phyloP scores from a whole-genome alignment of 2,113 vertebrate species.

The Thamnophis sirtalis region DNA sequence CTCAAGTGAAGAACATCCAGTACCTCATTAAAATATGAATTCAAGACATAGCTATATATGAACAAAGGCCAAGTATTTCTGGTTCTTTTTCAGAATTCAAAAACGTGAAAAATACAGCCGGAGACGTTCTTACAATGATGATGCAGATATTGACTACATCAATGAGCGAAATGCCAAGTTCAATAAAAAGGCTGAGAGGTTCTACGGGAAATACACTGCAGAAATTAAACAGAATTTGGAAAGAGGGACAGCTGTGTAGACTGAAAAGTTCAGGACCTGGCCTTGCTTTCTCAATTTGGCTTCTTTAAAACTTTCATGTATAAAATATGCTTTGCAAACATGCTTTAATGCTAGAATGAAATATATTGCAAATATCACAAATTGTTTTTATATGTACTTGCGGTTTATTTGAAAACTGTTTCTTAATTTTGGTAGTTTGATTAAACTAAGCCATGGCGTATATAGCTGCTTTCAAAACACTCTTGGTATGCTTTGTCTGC shows the following conservation, averaged over 20 bases:
- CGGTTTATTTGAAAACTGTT: neutral
- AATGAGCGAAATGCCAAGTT: conserved; percentile 98
- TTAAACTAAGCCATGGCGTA: neutral
- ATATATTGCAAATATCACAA: too few relatives aligned
- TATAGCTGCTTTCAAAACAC: neutral
- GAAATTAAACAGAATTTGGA: conserved; percentile 99
- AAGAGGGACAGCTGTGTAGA: conserved; percentile 90
- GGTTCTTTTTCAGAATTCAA: conserved; percentile 78
- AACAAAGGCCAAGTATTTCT: accelerated
- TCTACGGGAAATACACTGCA: conserved; percentile 96
- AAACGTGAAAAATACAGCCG: conserved; percentile 93
- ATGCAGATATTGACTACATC: conserved; percentile 95
- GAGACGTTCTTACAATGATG: conserved; percentile 90
- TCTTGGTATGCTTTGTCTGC: neutral
- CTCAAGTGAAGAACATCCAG: neutral
- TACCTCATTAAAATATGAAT: neutral
- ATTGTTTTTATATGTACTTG: neutral
- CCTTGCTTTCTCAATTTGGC: neutral
- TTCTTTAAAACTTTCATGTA: neutral
- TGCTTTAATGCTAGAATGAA: neutral
- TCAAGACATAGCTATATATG: neutral
- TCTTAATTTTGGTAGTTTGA: neutral
- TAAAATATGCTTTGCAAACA: neutral
- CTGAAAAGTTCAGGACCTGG: accelerated
- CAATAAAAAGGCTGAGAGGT: conserved; percentile 97